These are phyloP conservation scores for Hiodon alosoides DNA, from an alignment of 2,113 vertebrate genomes.

Conservation along the genomic window DNA sequence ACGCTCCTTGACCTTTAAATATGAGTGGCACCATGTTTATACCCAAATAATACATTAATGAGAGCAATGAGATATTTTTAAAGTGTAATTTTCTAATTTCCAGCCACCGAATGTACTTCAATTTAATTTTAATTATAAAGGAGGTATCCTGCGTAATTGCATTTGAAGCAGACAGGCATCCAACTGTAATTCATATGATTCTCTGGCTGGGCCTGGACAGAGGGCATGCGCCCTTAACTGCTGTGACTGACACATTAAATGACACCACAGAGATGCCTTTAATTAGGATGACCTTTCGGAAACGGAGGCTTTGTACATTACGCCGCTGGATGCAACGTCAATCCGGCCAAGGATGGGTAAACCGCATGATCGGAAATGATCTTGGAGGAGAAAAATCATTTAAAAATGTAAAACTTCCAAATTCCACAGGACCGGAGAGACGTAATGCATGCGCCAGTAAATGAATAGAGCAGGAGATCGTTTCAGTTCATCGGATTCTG, in stretches of 20 bases:
- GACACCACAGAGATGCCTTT: constrained; percentile 35
- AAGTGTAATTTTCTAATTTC: constrained; percentile 35
- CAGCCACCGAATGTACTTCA: constrained; percentile 39
- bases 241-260: constrained; percentile 40
- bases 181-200: constrained; percentile 51
- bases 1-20: neutral
- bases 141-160: constrained; percentile 46
- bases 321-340: constrained; percentile 21
- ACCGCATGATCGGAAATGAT: constrained; percentile 23
- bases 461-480: no score
- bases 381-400: neutral
- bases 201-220: constrained; percentile 30
- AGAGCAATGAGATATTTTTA: constrained; percentile 32
- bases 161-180: constrained; percentile 48
- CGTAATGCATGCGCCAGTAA: no score
- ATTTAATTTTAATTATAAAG: constrained; percentile 49
- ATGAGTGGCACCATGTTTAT: constrained; percentile 18
- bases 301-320: constrained; percentile 17
- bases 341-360: constrained; percentile 24
- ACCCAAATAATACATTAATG: constrained; percentile 7
- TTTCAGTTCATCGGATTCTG: no score
- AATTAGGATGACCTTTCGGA: constrained; percentile 51
- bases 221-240: constrained; percentile 16
- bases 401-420: neutral
- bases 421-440: neutral